Percentiles rank a stretch among this genome's conserved stretches.
Conservation (phyloP, 2,797 vertebrate genomes). For the Euthynnus affinis region DNA sequence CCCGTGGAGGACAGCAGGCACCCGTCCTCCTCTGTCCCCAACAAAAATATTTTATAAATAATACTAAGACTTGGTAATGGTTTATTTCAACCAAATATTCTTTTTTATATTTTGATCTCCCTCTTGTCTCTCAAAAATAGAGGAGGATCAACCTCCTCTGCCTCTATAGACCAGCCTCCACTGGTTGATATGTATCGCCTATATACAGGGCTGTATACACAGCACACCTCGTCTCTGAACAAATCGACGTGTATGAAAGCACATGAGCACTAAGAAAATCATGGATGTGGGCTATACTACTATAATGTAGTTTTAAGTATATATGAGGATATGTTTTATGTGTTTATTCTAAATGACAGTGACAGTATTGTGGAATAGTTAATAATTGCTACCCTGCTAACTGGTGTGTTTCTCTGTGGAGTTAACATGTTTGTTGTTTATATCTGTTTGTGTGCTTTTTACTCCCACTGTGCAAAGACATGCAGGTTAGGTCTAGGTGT, state of each 20-base stretch:
- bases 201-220: neutral
- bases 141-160: no score
- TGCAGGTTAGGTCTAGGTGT: neutral
- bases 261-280: neutral
- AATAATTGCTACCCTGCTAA: neutral
- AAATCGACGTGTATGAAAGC: conserved; percentile 2
- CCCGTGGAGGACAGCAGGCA: no score
- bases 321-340: neutral
- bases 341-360: neutral
- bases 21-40: no score
- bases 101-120: no score
- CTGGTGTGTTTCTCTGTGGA: neutral
- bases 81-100: no score
- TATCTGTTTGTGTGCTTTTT: neutral
- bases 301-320: neutral
- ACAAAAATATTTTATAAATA: no score
- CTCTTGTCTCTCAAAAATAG: no score
- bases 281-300: neutral
- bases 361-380: neutral
- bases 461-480: neutral
- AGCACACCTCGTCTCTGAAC: neutral
- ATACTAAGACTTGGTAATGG: no score
- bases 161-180: no score
- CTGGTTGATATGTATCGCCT: no score
- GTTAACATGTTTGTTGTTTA: neutral